These are phyloP conservation scores for Drosophila micromelanica DNA, from an alignment of 1,140 invertebrate species.

Conservation along the genomic window DNA sequence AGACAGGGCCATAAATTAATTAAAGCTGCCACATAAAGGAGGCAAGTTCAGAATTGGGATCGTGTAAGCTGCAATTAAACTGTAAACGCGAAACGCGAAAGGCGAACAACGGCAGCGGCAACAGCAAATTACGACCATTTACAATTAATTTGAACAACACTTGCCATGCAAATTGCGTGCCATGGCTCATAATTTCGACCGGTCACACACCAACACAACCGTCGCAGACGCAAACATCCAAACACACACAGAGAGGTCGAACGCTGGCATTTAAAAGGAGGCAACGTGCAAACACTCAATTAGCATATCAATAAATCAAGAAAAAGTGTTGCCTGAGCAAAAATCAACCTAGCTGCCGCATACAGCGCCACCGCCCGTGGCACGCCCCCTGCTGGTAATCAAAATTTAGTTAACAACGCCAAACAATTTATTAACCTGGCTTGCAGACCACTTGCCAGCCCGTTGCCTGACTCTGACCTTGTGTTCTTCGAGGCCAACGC, in stretches of 20 bases:
- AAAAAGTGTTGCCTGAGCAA: constrained; percentile 57
- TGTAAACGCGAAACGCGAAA: constrained; percentile 73
- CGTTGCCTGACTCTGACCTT: constrained; percentile 52
- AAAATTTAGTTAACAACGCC: constrained; percentile 79
- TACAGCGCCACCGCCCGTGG: not conserved
- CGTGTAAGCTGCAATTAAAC: constrained; percentile 75
- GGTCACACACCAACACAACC: constrained; percentile 20
- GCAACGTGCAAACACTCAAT: constrained; percentile 80
- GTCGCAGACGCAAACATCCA: constrained; percentile 20
- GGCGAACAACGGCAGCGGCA: constrained; percentile 33
- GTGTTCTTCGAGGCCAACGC: constrained; percentile 24
- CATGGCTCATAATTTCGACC: constrained; percentile 77
- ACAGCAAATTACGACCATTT: constrained; percentile 79
- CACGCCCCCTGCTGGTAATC: constrained; percentile 50
- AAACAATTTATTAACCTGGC: constrained; percentile 76
- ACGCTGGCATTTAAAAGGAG: constrained; percentile 40
- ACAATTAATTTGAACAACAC: constrained; percentile 81
- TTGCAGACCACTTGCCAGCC: constrained; percentile 18
- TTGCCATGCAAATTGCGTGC: constrained; percentile 78
- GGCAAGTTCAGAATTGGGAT: constrained; percentile 23
- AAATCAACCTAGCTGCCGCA: not conserved
- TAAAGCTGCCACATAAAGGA: constrained; percentile 50
- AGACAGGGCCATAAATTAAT: constrained; percentile 79
- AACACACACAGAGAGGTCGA: constrained; percentile 31
- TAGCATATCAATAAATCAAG: constrained; percentile 82